Base-by-base conservation (phyloP, 2,797 vertebrate species). In the Chloroceryle inda region DNA sequence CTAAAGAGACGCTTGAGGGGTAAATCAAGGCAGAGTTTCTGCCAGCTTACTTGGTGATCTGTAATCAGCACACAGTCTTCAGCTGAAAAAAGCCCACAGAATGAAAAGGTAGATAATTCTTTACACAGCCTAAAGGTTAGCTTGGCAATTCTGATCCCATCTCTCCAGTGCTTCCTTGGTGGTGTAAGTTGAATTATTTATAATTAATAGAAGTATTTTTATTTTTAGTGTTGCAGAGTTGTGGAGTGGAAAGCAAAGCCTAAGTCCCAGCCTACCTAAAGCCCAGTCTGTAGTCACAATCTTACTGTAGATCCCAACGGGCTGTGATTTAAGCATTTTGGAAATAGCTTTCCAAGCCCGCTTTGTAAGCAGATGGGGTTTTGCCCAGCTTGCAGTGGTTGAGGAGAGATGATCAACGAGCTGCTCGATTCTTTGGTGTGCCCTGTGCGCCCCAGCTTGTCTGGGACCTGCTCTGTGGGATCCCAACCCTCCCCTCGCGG, bases 401-500 rank as follows among this genome's bases (percentile, higher is more conserved):
- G 63, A 45, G 37, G 45, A 67, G 50, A 66, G 52, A 16, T 0
- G 0, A 26, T 6, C 64, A 63, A 62, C 4, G 52, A 38, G 31
- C 42, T n/a, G 2, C 6, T 3, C 0, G 3, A 20, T 77, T 64
- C 44, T 78, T 17, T 78, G 35, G 8, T 42, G 53, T 47, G 8
- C 9, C 40, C 59, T 8, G 24, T 31, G 47, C 6, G 1, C 40
- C n/a, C 44, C 42, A 37, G 12, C 69, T 77, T 29, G 10, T 64
- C 31, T 55, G 63, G 64, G 52, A 37, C 37, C 27, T 22, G 24
- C 12, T 21, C 6, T 35, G 11, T 72, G 73, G 16, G 13, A 19
- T 62, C 18, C 2, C 40, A 61, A 0, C 52, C 42, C 44, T 59
- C 69, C 2, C 4, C 12, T 64, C 0, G 0, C 1, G 5, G n/a